These are phyloP conservation scores for Drosophila lowei DNA, from an alignment of 1,140 invertebrate genomes.

Conservation along the genomic window DNA sequence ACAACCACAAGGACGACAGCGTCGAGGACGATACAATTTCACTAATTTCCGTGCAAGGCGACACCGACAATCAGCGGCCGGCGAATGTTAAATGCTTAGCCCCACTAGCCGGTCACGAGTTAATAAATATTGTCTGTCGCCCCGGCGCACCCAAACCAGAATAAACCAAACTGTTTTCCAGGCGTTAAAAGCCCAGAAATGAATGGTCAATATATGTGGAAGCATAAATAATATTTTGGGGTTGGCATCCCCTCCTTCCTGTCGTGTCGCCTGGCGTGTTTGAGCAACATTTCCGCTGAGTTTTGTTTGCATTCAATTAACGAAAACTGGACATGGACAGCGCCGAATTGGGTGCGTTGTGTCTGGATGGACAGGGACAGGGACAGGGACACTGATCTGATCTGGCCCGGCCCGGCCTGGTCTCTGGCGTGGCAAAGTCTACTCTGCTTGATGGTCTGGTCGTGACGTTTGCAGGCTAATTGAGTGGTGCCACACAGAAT, in stretches of 20 bases:
- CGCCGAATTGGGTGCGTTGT: slow-evolving; percentile 14
- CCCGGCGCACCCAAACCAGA: slow-evolving; percentile 55
- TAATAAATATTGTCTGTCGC: slow-evolving; percentile 71
- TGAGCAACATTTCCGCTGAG: slow-evolving; percentile 68
- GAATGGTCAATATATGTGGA: slow-evolving; percentile 73
- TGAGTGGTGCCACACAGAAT: slow-evolving; percentile 62
- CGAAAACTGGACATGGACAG: slow-evolving; percentile 66
- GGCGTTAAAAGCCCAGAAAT: slow-evolving; percentile 78
- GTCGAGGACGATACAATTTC: slow-evolving; percentile 68
- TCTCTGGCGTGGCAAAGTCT: neutral
- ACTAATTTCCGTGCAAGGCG: slow-evolving; percentile 79
- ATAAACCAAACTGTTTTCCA: slow-evolving; percentile 10
- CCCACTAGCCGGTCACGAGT: slow-evolving; percentile 42
- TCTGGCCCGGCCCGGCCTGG: neutral
- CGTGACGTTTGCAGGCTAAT: slow-evolving; percentile 42
- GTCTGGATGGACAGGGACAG: no score
- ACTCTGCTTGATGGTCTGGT: neutral
- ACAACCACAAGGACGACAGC: slow-evolving; percentile 46
- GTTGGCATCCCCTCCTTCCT: slow-evolving; percentile 33
- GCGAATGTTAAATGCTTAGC: slow-evolving; percentile 73
- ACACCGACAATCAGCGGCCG: slow-evolving; percentile 71
- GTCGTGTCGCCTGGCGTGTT: slow-evolving; percentile 53
- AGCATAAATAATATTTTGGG: slow-evolving; percentile 80
- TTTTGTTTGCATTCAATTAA: slow-evolving; percentile 79
- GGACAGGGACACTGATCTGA: neutral